Evolutionary conservation across 2,888 invertebrate genomes (phyloP), one percentile per base, ranked within the genome.

Genomic region (Scaeva pyrastri): DNA sequence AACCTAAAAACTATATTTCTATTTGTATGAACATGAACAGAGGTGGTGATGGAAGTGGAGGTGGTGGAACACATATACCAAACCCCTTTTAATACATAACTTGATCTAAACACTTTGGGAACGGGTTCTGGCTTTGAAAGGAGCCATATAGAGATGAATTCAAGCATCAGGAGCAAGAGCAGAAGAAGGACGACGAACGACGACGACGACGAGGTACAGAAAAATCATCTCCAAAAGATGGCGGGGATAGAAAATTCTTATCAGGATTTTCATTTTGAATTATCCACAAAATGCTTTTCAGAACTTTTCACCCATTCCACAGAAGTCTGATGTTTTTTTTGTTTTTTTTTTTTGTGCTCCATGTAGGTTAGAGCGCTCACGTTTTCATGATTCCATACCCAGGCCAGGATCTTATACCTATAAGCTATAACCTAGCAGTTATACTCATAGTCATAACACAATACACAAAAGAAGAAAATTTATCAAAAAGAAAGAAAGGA

Each of bases 191-290:
- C 52, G 41, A 66, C 23, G n/a, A 62, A 6, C 23, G 12, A 60
- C 64, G 21, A 58, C 48, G 62, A 48, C 45, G 23, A 21, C 60
- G 45, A 68, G 39, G 45, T 76, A 43, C 56, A 62, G 64, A 70
- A 81, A 77, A 82, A 78, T 82, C 77, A 82, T 82, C 74, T 78
- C 64, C 19, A 39, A 62, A 82, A 86, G 85, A 74, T 77, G 82
- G 86, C 71, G 82, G 86, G 73, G 74, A 81, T 82, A 78, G 82
- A 82, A 60, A 86, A 82, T 82, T 82, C 86, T 86, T 82, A 86
- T 86, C 86, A 86, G 86, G 81, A 83, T 87, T 87, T 83, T 79
- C 82, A 82, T 82, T 87, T 87, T 87, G 78, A 87, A 83, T 87
- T 87, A 87, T 87, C 87, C 83, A 79, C 87, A 82, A 87, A 83